These are phyloP conservation scores for Philhelius pedissequus DNA, from an alignment of 2,888 invertebrate species.

Conservation along the genomic window DNA sequence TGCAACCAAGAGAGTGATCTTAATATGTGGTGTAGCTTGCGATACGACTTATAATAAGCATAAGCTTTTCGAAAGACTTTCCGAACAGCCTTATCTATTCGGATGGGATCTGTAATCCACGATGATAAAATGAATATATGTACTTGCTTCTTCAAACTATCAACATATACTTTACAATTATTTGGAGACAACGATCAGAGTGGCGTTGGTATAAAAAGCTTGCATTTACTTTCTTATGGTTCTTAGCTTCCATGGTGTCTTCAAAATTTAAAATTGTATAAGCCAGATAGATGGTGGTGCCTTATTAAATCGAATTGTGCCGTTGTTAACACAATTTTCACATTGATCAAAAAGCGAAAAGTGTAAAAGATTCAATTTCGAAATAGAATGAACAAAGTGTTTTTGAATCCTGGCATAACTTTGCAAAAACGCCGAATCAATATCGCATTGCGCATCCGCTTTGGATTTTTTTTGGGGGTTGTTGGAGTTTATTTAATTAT, in stretches of 20 bases:
- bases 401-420: constrained; percentile 11
- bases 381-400: constrained; percentile 43
- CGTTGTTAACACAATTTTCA: neutral
- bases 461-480: constrained; percentile 26
- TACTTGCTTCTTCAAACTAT: neutral
- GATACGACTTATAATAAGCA: neutral
- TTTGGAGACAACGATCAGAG: constrained; percentile 22
- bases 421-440: constrained; percentile 36
- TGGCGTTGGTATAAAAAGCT: constrained; percentile 16
- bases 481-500: constrained; percentile 35
- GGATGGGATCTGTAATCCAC: constrained; percentile 8
- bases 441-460: constrained; percentile 40
- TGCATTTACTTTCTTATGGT: neutral
- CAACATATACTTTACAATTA: constrained; percentile 17
- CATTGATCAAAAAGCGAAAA: neutral
- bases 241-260: neutral
- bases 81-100: constrained; percentile 25
- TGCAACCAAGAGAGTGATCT: neutral
- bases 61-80: neutral
- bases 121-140: constrained; percentile 1
- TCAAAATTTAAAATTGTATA: neutral
- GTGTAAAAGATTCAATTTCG: neutral
- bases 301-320: too few relatives aligned
- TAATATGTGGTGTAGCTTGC: too few relatives aligned
- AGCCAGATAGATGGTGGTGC: too few relatives aligned